phyloP scores from a whole-genome alignment of 1,140 invertebrate genomes.

The Ceratina australensis region DNA sequence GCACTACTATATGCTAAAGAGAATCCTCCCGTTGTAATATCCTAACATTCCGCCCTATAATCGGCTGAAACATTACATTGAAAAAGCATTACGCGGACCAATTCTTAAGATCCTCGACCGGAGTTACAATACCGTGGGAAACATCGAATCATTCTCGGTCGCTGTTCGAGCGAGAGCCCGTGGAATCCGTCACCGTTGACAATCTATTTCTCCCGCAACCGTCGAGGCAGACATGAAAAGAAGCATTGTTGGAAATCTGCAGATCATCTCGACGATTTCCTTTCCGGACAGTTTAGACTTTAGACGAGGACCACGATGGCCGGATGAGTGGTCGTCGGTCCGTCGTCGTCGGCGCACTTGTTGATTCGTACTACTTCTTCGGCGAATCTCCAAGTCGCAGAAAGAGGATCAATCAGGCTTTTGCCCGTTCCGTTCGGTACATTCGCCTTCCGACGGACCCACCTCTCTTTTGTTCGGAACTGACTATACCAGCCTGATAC shows the following conservation, averaged over 20 bases:
- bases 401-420: constrained; percentile 36
- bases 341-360: constrained; percentile 44
- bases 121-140: too few relatives aligned
- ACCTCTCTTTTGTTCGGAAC: constrained; percentile 6
- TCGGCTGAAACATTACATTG: too few relatives aligned
- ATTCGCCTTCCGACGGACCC: background rate
- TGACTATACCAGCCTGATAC: background rate
- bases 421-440: background rate
- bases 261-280: constrained; percentile 19
- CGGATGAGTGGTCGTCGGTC: background rate
- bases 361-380: constrained; percentile 44
- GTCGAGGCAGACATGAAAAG: background rate
- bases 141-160: too few relatives aligned
- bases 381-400: constrained; percentile 10
- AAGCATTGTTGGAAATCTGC: constrained; percentile 16
- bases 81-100: background rate
- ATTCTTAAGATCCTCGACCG: too few relatives aligned
- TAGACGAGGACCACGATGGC: too few relatives aligned
- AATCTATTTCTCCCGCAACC: background rate
- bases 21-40: background rate
- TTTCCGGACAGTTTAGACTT: constrained; percentile 24
- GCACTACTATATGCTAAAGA: background rate
- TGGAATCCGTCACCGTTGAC: too few relatives aligned
- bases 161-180: too few relatives aligned
- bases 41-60: too few relatives aligned